A percentile compares a stretch with the other conserved stretches of the same genome.
These are phyloP conservation scores for Turnix velox DNA, from an alignment of 2,113 vertebrate species.

Conservation along the genomic window DNA sequence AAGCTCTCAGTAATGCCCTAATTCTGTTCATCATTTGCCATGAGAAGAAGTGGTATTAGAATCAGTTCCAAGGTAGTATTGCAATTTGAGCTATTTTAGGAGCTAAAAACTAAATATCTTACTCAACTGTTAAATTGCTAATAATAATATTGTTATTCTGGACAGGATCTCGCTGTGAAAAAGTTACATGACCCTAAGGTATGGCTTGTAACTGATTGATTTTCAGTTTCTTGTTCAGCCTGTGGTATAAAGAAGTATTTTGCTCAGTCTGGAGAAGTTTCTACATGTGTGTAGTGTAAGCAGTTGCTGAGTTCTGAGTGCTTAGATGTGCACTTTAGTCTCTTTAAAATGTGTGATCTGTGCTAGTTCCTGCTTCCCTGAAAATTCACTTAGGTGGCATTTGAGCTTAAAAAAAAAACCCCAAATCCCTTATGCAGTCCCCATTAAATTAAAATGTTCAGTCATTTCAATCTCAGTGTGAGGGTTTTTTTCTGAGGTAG, in stretches of 20 bases:
- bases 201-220: neutral
- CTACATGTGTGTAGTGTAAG: neutral
- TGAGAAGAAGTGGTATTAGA: neutral
- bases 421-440: neutral
- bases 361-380: neutral
- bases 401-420: neutral
- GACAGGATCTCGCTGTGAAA: neutral
- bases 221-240: neutral
- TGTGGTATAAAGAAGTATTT: neutral
- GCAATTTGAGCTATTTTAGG: neutral
- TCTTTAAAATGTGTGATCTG: neutral
- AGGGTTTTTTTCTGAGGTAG: slow-evolving; percentile 27
- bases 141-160: neutral
- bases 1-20: neutral
- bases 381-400: neutral
- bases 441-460: neutral
- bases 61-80: neutral
- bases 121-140: no score
- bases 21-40: neutral
- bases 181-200: neutral
- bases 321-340: neutral
- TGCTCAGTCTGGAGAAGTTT: neutral
- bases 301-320: neutral
- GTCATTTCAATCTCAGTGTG: slow-evolving; percentile 24
- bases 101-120: no score